phyloP scores from a whole-genome alignment of 2,888 invertebrate genomes.

The Melieria picta region DNA sequence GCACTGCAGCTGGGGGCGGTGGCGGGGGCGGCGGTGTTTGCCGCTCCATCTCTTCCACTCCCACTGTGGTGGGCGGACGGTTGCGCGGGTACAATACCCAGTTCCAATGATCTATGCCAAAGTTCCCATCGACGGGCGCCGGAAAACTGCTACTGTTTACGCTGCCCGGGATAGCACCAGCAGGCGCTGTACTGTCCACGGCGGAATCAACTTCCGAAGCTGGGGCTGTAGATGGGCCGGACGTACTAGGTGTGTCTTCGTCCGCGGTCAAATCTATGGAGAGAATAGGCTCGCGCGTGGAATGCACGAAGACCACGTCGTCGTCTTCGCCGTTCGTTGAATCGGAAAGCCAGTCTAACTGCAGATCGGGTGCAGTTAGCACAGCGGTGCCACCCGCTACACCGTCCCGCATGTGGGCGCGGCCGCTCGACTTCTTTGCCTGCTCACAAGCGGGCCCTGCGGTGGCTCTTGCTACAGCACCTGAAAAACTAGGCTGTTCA shows the following conservation, averaged over 20 bases:
- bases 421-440: background rate
- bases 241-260: constrained; percentile 58
- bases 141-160: background rate
- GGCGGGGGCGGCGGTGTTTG: background rate
- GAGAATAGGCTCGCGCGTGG: constrained; percentile 67
- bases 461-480: background rate
- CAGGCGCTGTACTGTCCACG: background rate
- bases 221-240: constrained; percentile 2
- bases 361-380: constrained; percentile 73
- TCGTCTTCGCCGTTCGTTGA: constrained; percentile 69
- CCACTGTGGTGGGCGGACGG: too few species aligned
- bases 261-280: constrained; percentile 71
- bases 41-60: background rate
- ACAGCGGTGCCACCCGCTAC: constrained; percentile 48
- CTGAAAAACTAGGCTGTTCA: constrained; percentile 16
- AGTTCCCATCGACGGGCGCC: too few species aligned
- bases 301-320: constrained; percentile 68
- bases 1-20: background rate
- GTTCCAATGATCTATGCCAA: too few species aligned
- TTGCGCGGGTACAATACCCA: too few species aligned
- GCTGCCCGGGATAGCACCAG: background rate
- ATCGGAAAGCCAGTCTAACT: constrained; percentile 78
- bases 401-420: constrained; percentile 18
- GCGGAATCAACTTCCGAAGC: constrained; percentile 2
- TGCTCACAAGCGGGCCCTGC: background rate